phyloP scores from a whole-genome alignment of 1,140 invertebrate species.

The Muscidifurax raptorellus region DNA sequence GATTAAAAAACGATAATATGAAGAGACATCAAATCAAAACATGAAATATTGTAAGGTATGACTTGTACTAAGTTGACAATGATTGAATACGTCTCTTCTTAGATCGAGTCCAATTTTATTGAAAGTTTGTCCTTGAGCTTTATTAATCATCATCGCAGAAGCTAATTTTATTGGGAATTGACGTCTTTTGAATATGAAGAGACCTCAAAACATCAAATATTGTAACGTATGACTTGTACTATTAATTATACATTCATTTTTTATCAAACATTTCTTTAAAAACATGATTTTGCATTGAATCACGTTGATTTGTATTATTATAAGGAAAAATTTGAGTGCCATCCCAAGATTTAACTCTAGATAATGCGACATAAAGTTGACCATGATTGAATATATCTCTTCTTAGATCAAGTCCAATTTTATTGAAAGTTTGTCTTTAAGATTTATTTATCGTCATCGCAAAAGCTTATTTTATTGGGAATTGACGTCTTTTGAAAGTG shows the following conservation, averaged over 20 bases:
- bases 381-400: slow-evolving; percentile 37
- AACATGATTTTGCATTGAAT: too few species aligned
- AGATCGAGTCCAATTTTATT: slow-evolving; percentile 15
- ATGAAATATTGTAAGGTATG: too few species aligned
- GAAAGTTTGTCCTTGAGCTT: slow-evolving; percentile 45
- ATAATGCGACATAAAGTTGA: slow-evolving; percentile 42
- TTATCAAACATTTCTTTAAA: too few species aligned
- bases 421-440: slow-evolving; percentile 38
- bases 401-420: slow-evolving; percentile 2
- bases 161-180: slow-evolving; percentile 49
- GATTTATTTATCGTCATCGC: slow-evolving; percentile 52
- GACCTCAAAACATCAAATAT: too few species aligned
- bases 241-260: too few species aligned
- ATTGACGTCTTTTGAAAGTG: slow-evolving; percentile 44
- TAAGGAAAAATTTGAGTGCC: too few species aligned
- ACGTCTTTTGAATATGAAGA: slow-evolving; percentile 38
- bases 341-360: slow-evolving; percentile 13
- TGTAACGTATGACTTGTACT: too few species aligned
- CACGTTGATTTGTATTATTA: too few species aligned
- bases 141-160: slow-evolving; percentile 52
- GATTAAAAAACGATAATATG: too few species aligned
- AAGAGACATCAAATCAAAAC: too few species aligned
- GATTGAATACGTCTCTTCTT: slow-evolving; percentile 19
- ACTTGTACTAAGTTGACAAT: slow-evolving; percentile 46
- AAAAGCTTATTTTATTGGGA: slow-evolving; percentile 47